Conservation (phyloP, 1,140 invertebrate genomes). For the Micrasema minimum region DNA sequence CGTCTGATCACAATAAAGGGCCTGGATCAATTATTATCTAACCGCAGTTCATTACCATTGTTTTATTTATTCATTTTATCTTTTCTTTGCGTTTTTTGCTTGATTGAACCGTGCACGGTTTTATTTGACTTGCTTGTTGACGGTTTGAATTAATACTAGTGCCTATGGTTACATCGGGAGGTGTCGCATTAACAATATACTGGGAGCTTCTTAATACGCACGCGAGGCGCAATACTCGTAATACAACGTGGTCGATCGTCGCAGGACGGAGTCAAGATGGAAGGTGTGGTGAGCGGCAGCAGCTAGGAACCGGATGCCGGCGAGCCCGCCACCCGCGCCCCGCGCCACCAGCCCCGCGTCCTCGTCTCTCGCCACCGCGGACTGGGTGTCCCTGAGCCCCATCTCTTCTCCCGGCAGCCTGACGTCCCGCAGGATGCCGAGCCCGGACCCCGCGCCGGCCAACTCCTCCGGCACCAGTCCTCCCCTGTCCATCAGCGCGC, state of each 20-base stretch:
- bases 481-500: not conserved
- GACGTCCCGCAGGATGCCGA: not conserved
- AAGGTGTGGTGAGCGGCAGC: not conserved
- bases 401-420: conserved; percentile 17
- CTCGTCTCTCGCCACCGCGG: conserved; percentile 25
- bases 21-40: too few relatives aligned
- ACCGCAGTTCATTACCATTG: too few relatives aligned
- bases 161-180: not conserved
- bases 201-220: conserved; percentile 6
- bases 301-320: conserved; percentile 22
- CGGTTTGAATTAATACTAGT: not conserved
- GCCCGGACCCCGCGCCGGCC: not conserved
- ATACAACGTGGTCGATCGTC: conserved; percentile 18
- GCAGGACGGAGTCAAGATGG: not conserved
- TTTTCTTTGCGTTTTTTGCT: too few relatives aligned
- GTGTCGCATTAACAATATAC: conserved; percentile 18
- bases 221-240: not conserved
- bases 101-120: conserved; percentile 1
- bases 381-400: conserved; percentile 24
- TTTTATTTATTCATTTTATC: not conserved
- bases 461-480: not conserved
- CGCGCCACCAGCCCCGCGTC: conserved; percentile 11
- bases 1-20: too few relatives aligned
- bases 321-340: conserved; percentile 18
- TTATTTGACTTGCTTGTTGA: conserved; percentile 1